Percentiles rank a stretch among this genome's conserved stretches.
phyloP scores from a whole-genome alignment of 2,888 invertebrate species.

The Tuta absoluta region DNA sequence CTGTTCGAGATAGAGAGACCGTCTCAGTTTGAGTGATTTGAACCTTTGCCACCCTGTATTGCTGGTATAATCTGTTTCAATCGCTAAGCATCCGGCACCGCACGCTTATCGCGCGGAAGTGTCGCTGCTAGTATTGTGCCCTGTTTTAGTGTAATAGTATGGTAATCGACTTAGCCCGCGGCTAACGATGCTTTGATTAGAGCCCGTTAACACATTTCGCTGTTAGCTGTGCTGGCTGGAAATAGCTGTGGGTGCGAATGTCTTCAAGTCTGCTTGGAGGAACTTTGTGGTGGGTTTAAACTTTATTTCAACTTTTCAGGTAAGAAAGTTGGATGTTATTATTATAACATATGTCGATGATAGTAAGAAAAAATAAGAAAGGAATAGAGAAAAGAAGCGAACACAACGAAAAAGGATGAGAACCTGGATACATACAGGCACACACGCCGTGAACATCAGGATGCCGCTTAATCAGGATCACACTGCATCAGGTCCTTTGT shows the following conservation, averaged over 20 bases:
- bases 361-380: too few species aligned
- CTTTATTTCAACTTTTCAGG: neutral
- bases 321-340: too few species aligned
- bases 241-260: slow-evolving; percentile 3
- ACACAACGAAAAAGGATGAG: too few species aligned
- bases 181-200: slow-evolving; percentile 71
- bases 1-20: too few species aligned
- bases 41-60: neutral
- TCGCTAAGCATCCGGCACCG: slow-evolving; percentile 4
- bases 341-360: too few species aligned
- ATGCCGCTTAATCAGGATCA: too few species aligned
- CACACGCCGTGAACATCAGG: too few species aligned
- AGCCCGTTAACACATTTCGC: slow-evolving; percentile 55
- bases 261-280: neutral
- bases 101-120: slow-evolving; percentile 20
- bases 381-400: too few species aligned
- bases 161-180: slow-evolving; percentile 63
- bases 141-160: slow-evolving; percentile 30
- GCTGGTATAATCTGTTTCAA: slow-evolving; percentile 7
- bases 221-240: slow-evolving; percentile 36
- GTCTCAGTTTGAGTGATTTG: too few species aligned
- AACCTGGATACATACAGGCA: too few species aligned
- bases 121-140: slow-evolving; percentile 26
- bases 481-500: too few species aligned
- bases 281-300: neutral